phyloP scores from a whole-genome alignment of 1,140 invertebrate species.

The Temnothorax nylanderi region DNA sequence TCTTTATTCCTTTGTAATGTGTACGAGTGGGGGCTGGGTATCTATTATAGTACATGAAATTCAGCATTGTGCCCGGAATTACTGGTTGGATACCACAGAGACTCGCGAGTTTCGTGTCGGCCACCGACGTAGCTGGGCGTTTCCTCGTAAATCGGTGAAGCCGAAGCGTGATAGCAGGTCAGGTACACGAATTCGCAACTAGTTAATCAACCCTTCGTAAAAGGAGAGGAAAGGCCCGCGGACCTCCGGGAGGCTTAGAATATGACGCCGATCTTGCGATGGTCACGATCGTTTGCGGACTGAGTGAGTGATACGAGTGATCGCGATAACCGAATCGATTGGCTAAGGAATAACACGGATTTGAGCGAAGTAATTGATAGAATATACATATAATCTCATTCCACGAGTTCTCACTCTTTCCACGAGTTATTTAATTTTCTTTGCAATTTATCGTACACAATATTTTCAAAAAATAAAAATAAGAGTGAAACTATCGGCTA shows the following conservation, averaged over 20 bases:
- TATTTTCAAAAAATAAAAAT: background rate
- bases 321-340: background rate
- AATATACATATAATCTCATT: background rate
- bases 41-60: slow-evolving; percentile 78
- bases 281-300: background rate
- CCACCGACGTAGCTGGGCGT: slow-evolving; percentile 65
- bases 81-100: slow-evolving; percentile 56
- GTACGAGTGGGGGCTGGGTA: slow-evolving; percentile 69
- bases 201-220: slow-evolving; percentile 11
- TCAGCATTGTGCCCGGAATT: slow-evolving; percentile 73
- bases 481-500: background rate
- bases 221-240: background rate
- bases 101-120: slow-evolving; percentile 67
- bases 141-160: slow-evolving; percentile 36
- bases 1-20: slow-evolving; percentile 66
- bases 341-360: background rate
- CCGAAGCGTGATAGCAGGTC: background rate
- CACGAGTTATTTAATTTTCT: background rate
- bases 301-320: slow-evolving; percentile 49
- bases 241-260: background rate
- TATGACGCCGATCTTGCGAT: slow-evolving; percentile 28
- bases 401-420: background rate
- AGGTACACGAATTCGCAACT: slow-evolving; percentile 39
- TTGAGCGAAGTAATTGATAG: background rate
- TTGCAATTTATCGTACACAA: background rate